Evolutionary conservation across 1,140 invertebrate species (phyloP).

Genomic region (Bilobella aurantiaca): DNA sequence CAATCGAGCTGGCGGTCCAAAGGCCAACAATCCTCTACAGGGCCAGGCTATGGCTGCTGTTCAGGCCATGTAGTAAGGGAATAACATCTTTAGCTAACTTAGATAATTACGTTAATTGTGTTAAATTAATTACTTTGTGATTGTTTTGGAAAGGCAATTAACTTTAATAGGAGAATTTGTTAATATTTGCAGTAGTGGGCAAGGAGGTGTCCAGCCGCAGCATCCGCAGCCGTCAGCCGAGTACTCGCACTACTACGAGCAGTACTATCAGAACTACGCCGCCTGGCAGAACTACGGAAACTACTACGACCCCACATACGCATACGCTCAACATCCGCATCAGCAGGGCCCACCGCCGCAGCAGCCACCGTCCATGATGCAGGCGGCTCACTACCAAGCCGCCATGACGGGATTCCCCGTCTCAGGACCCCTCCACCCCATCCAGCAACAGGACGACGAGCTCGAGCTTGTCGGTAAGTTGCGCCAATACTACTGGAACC

Average conservation of each 20-base stretch:
- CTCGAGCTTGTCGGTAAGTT: constrained; percentile 34
- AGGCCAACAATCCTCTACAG: constrained; percentile 31
- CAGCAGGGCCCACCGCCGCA: constrained; percentile 19
- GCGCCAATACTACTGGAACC: too few relatives aligned
- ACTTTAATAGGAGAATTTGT: too few relatives aligned
- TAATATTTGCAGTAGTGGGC: constrained; percentile 25
- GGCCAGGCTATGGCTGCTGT: constrained; percentile 34
- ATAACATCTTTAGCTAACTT: too few relatives aligned
- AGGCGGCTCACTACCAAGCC: neutral
- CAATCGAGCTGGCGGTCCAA: constrained; percentile 33
- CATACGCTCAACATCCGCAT: constrained; percentile 24
- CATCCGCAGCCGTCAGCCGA: constrained; percentile 33
- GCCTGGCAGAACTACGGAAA: constrained; percentile 45
- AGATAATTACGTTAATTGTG: too few relatives aligned
- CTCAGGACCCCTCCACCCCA: neutral
- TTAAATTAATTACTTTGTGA: too few relatives aligned
- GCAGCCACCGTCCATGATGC: neutral
- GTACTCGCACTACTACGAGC: constrained; percentile 43
- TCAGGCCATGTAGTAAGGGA: constrained; percentile 34
- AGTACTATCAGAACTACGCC: constrained; percentile 62
- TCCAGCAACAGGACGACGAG: constrained; percentile 30
- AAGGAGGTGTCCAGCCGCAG: constrained; percentile 37
- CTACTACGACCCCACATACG: constrained; percentile 32
- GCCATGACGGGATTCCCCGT: neutral
- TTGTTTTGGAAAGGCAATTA: too few relatives aligned